A percentile compares a stretch with the other conserved stretches of the same genome.
Evolutionary conservation across 2,113 vertebrate species (phyloP).

Genomic region (Psophia crepitans): DNA sequence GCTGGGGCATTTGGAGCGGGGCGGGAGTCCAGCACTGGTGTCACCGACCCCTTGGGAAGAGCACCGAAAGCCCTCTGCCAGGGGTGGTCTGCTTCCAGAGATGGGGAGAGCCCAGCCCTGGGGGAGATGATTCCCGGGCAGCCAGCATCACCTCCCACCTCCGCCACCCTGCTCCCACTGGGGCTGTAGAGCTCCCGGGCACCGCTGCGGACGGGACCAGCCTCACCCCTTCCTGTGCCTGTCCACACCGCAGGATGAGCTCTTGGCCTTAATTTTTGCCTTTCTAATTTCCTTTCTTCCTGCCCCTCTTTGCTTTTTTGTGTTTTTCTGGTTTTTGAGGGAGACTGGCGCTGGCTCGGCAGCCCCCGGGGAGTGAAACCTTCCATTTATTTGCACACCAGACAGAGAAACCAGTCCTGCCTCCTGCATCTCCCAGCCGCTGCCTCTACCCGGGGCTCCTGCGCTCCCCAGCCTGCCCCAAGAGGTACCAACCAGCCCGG

Average conservation of each 20-base stretch:
- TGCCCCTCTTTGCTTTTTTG: neutral
- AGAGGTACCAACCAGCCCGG: constrained; percentile 28
- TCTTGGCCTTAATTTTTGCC: constrained; percentile 28
- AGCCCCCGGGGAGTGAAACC: constrained; percentile 32
- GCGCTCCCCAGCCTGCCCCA: neutral
- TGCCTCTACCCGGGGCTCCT: constrained; percentile 30
- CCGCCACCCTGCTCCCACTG: accelerated
- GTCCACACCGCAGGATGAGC: neutral
- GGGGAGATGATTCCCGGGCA: neutral
- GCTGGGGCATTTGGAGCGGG: neutral
- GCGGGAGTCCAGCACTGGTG: neutral
- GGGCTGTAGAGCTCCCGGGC: neutral
- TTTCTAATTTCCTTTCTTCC: constrained; percentile 49
- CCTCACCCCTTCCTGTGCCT: neutral
- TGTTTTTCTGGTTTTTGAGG: constrained; percentile 31
- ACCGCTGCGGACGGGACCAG: accelerated
- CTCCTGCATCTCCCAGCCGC: neutral
- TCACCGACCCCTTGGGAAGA: neutral
- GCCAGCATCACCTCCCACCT: neutral
- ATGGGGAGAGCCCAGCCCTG: neutral
- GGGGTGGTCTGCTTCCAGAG: neutral
- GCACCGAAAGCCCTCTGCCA: neutral
- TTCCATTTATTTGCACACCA: constrained; percentile 47
- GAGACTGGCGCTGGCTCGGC: neutral
- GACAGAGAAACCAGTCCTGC: constrained; percentile 65